Base-by-base conservation (phyloP, 2,888 invertebrate species). In the Sinotaia quadrata region DNA sequence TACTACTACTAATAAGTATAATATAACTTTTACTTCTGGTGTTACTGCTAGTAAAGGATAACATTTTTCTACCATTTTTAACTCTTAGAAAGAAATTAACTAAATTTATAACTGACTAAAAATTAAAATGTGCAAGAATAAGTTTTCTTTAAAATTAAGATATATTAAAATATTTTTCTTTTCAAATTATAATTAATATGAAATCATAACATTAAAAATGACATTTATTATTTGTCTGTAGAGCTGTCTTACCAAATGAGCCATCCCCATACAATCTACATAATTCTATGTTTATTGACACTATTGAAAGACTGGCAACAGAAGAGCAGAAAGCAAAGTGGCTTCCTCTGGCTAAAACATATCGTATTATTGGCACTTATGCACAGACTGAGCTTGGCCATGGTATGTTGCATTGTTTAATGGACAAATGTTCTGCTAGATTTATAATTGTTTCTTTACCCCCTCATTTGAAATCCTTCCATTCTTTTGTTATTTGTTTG, bases 301-400 rank as follows among this genome's bases (percentile, higher is more conserved):
- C 96, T 0, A 88, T 97, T 41, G 92, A 95, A 92, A 95, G 95
- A 0, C 96, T 96, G 88, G 96, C 92, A 2, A 94, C 94, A 0
- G 90, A 93, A 60, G 95, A 96, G 67, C 98, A 98, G 85, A 94
- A 95, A 87, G 93, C 92, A 1, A 92, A 94, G 84, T 98, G 97
- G 97, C 91, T 96, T 69, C 91, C 93, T 34, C 91, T 92, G 80
- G 95, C 96, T 0, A 93, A 95, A 91, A 92, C 91, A 74, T 93
- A 93, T 75, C 92, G 93, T 76, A 94, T 98, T 69, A 92, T 97
- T 79, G 97, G 97, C 67, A 96, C 97, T 34, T 98, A 98, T 87
- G 97, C 97, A 34, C 97, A 97, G 93, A 98, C 97, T 0, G 97
- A 97, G 89, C 89, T 98, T 65, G 97, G 97, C 0, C 97, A 54